Evolutionary conservation across 2,888 invertebrate genomes (phyloP).

Genomic region (Drosophila quinaria): DNA sequence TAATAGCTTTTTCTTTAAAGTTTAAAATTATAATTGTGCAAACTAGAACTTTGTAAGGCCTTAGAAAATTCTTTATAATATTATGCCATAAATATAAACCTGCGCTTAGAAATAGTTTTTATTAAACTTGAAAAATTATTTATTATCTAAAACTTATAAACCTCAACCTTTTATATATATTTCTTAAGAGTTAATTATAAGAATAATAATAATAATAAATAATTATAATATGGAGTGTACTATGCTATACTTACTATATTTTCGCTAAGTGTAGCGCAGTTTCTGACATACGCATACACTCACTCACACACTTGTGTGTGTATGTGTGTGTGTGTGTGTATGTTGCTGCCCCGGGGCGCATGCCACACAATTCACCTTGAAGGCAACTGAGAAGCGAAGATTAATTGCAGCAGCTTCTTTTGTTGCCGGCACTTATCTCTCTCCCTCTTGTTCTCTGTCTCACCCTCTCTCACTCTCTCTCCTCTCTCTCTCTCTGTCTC

Average conservation of each 20-base stretch:
- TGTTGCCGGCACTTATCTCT: slow-evolving; percentile 73
- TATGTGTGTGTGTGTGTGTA: neutral
- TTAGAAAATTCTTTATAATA: no score
- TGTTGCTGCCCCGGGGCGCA: slow-evolving; percentile 68
- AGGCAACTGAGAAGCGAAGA: slow-evolving; percentile 80
- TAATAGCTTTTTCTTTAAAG: no score
- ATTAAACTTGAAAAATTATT: no score
- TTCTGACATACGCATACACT: slow-evolving; percentile 18
- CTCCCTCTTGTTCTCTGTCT: neutral
- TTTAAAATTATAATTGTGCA: no score
- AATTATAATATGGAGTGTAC: neutral
- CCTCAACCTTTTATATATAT: neutral
- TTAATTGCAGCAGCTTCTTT: slow-evolving; percentile 79
- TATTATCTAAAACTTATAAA: no score
- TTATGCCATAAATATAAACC: no score
- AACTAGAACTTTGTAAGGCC: no score
- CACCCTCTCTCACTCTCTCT: slow-evolving; percentile 5
- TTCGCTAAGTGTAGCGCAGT: slow-evolving; percentile 11
- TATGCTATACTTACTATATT: neutral
- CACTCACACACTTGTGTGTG: slow-evolving; percentile 27
- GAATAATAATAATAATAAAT: neutral
- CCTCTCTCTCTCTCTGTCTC: slow-evolving; percentile 4
- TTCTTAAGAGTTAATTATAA: neutral
- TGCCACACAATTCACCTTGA: slow-evolving; percentile 81
- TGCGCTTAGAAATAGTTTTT: no score